Evolutionary conservation across 2,888 invertebrate genomes (phyloP), one percentile per base, ranked within the genome.

Genomic region (Spisula solida): DNA sequence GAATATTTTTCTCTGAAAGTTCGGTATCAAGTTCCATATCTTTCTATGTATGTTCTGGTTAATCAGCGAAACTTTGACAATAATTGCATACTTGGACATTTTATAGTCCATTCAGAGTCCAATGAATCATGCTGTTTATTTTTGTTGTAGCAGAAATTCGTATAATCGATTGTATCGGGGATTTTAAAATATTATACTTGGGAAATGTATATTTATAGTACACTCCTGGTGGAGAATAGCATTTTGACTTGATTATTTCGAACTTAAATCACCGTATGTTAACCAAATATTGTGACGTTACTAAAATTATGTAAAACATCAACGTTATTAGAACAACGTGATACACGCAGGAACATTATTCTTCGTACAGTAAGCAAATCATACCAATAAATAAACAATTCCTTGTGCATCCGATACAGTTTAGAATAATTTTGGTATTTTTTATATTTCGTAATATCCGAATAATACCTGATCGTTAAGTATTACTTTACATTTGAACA

Each of bases 61-160:
- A 25, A 66, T 66, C 60, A 25, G 60, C 12, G 60, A 16, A n/a
- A n/a, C 60, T 66, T 66, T 66, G 60, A 66, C 60, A 66, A n/a
- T 66, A 66, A 66, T 66, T 66, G 8, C 25, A 66, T 66, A 66
- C 25, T 25, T 2, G 60, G 25, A 8, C 60, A 66, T 66, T 66
- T 25, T 25, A 66, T 66, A 25, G 25, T 66, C 60, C 5, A 66
- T 25, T 66, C n/a, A 66, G 25, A 66, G 60, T 25, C 25, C 25
- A 66, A 66, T 66, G n/a, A 66, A 25, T 10, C 10, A 66, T 66
- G 25, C 60, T n/a, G 25, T 66, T 66, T 25, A 66, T 66, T 66
- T 51, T 66, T 66, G 25, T 66, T 66, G 60, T 2, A 25, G 60
- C 60, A 66, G 25, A 25, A 66, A 66, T n/a, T 66, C 8, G 60